A percentile compares a stretch with the other conserved stretches of the same genome.
Conservation (phyloP, 1,140 invertebrate species). For the Drosophila santomea region DNA sequence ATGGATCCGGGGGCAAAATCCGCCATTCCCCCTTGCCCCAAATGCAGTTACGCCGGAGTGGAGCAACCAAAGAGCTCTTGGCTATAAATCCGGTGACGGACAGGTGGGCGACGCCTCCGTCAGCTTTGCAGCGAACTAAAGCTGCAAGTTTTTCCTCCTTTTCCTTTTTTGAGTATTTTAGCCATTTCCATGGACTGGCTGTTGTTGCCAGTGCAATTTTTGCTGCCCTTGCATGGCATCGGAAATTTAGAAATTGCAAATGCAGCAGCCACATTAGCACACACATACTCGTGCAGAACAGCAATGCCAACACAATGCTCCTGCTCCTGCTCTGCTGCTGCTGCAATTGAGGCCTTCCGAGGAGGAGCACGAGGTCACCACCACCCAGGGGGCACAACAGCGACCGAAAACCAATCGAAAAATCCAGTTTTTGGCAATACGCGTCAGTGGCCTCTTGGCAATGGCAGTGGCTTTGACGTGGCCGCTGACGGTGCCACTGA, state of each 20-base stretch:
- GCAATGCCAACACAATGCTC: slow-evolving; percentile 41
- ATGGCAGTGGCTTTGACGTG: slow-evolving; percentile 27
- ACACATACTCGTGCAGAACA: slow-evolving; percentile 25
- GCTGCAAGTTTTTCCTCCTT: slow-evolving; percentile 14
- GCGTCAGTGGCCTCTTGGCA: slow-evolving; percentile 42
- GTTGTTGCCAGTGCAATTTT: slow-evolving; percentile 32
- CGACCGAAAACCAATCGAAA: slow-evolving; percentile 60
- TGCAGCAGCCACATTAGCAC: slow-evolving; percentile 60
- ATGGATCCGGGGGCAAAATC: slow-evolving; percentile 1
- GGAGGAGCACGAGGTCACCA: slow-evolving; percentile 37
- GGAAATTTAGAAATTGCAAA: slow-evolving; percentile 71
- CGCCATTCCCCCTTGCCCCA: background rate
- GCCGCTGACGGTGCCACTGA: slow-evolving; percentile 39
- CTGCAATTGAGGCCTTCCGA: slow-evolving; percentile 44
- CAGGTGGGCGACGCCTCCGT: slow-evolving; percentile 29
- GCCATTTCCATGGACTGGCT: slow-evolving; percentile 17
- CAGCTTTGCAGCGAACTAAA: slow-evolving; percentile 17
- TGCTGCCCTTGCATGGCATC: slow-evolving; percentile 35
- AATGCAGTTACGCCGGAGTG: slow-evolving; percentile 5
- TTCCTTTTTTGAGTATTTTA: background rate
- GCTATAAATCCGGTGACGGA: slow-evolving; percentile 51
- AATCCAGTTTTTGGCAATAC: slow-evolving; percentile 73
- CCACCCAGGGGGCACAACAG: slow-evolving; percentile 33
- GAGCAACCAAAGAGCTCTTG: slow-evolving; percentile 15
- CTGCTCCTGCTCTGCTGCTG: slow-evolving; percentile 10